Conservation (phyloP, 2,888 invertebrate species). For the Chrysomela aeneicollis region DNA sequence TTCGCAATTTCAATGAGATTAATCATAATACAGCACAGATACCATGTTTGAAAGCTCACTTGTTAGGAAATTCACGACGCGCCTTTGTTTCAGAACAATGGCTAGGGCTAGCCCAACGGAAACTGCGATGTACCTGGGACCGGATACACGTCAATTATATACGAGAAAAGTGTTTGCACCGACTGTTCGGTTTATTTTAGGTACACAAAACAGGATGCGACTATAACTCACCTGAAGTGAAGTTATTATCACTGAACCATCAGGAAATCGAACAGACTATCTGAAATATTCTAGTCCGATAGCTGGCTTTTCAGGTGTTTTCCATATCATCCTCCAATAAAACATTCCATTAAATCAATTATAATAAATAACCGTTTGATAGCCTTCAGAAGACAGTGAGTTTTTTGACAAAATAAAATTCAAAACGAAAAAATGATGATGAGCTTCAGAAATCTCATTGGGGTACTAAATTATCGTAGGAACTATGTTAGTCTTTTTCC, state of each 20-base stretch:
- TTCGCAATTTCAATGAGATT: too few relatives aligned
- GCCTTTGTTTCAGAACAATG: neutral
- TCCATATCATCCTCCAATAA: too few relatives aligned
- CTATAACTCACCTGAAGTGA: neutral
- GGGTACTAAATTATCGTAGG: too few relatives aligned
- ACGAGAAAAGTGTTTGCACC: conserved; percentile 7
- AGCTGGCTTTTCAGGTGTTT: neutral
- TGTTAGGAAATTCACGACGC: neutral
- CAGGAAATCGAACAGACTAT: neutral
- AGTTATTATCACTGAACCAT: neutral
- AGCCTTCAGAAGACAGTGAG: too few relatives aligned
- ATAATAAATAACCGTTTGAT: too few relatives aligned
- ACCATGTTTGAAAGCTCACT: neutral
- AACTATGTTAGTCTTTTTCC: too few relatives aligned
- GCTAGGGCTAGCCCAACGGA: conserved; percentile 16
- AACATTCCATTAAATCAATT: too few relatives aligned
- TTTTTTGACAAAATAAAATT: too few relatives aligned
- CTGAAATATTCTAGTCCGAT: too few relatives aligned
- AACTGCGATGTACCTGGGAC: conserved; percentile 28
- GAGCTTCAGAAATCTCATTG: too few relatives aligned
- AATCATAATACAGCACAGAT: neutral
- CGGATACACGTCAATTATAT: conserved; percentile 24
- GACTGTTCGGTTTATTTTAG: neutral
- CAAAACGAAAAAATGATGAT: too few relatives aligned
- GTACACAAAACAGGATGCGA: neutral